These are phyloP conservation scores for Uloborus diversus DNA, from an alignment of 1,140 invertebrate genomes.

Conservation along the genomic window DNA sequence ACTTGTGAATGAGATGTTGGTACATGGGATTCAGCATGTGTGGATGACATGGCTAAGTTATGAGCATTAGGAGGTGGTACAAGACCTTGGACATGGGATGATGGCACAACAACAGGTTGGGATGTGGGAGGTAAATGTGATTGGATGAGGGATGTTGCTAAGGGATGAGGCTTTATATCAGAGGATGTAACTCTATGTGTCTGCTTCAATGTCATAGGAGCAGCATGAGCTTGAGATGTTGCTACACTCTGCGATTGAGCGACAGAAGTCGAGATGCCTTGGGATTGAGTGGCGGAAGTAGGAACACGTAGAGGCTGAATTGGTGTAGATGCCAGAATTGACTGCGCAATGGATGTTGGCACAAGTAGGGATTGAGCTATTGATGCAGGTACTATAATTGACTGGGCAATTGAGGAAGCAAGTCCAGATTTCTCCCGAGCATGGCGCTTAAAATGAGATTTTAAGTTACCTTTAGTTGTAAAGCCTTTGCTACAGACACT, in stretches of 20 bases:
- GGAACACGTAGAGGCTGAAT: not conserved
- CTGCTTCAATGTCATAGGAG: not conserved
- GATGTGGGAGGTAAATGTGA: not conserved
- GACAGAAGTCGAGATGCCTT: not conserved
- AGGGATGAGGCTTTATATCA: not conserved
- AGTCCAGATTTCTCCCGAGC: constrained; percentile 38
- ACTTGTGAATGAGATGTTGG: constrained; percentile 3
- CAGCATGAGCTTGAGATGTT: constrained; percentile 4
- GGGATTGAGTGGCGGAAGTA: not conserved
- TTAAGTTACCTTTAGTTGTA: constrained; percentile 47
- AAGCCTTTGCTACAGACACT: constrained; percentile 72
- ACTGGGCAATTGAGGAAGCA: constrained; percentile 37
- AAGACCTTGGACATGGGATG: not conserved
- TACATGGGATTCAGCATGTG: constrained; percentile 12
- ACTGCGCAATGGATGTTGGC: constrained; percentile 29
- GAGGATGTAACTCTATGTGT: not conserved
- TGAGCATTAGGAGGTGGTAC: not conserved
- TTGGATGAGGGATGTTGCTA: not conserved
- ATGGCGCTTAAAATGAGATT: constrained; percentile 45
- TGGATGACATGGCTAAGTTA: not conserved
- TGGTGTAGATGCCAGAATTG: constrained; percentile 1
- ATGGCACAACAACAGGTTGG: not conserved
- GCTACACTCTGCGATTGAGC: not conserved
- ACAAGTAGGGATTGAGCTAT: constrained; percentile 43
- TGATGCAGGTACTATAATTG: constrained; percentile 40